Percentiles rank a stretch among this genome's conserved stretches.
Evolutionary conservation across 2,888 invertebrate genomes (phyloP).

Genomic region (Lordiphosa fenestrarum): DNA sequence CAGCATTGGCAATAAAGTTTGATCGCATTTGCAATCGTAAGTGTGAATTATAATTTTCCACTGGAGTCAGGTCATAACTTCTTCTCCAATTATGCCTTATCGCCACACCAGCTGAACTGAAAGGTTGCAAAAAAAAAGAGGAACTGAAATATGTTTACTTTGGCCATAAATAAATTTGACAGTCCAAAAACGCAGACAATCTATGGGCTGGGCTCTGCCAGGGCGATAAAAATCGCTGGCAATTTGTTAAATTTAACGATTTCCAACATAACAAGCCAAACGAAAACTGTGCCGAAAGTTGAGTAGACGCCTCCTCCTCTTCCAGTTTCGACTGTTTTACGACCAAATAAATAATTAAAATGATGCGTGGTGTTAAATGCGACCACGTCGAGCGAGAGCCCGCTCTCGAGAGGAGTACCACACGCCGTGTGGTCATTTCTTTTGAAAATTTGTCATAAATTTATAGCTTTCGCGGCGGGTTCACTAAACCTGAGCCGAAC

Average conservation of each 20-base stretch:
- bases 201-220: constrained; percentile 54
- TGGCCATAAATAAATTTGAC: constrained; percentile 65
- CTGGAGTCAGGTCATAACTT: constrained; percentile 56
- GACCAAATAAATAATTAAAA: constrained; percentile 75
- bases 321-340: constrained; percentile 64
- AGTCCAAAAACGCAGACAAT: constrained; percentile 48
- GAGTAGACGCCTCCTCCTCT: constrained; percentile 43
- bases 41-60: constrained; percentile 8
- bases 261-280: constrained; percentile 46
- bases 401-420: constrained; percentile 42
- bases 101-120: constrained; percentile 26
- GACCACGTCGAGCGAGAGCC: constrained; percentile 46
- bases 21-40: background rate
- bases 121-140: constrained; percentile 26
- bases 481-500: constrained; percentile 47
- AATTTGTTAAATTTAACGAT: constrained; percentile 76
- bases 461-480: constrained; percentile 65
- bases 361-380: constrained; percentile 72
- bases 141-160: constrained; percentile 58
- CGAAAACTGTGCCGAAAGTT: constrained; percentile 64
- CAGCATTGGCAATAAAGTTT: no score
- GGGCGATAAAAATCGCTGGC: constrained; percentile 72
- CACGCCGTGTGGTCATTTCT: constrained; percentile 68
- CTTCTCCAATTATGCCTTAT: constrained; percentile 61
- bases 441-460: constrained; percentile 74